phyloP scores from a whole-genome alignment of 64 coral and sea anemone genomes.

The Pocillopora damicornis region DNA sequence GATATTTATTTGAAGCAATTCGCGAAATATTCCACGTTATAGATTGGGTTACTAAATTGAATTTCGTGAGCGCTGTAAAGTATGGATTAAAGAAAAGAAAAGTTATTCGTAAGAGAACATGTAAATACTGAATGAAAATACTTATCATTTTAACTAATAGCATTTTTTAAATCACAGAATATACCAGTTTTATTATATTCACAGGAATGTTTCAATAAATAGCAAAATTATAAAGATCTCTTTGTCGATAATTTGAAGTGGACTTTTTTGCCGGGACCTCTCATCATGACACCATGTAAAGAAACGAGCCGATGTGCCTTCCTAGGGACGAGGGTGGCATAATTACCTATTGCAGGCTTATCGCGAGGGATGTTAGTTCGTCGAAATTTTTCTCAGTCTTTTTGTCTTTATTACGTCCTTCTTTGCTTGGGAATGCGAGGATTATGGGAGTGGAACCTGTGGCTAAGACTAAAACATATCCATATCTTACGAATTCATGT shows the following conservation, averaged over 20 bases:
- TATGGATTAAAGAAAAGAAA: background rate
- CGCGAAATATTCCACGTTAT: background rate
- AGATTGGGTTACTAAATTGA: background rate
- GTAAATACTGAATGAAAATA: constrained; percentile 8
- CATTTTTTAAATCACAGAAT: background rate
- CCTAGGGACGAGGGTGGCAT: too few relatives aligned
- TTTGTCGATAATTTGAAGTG: background rate
- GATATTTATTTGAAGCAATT: too few relatives aligned
- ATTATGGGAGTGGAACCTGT: background rate
- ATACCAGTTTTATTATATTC: background rate
- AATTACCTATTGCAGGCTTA: too few relatives aligned
- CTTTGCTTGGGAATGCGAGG: too few relatives aligned
- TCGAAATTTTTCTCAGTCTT: too few relatives aligned
- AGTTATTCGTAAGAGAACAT: background rate
- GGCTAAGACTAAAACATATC: background rate
- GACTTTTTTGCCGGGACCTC: background rate
- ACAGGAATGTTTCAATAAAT: constrained; percentile 19
- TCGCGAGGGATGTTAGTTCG: too few relatives aligned
- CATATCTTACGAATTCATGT: too few relatives aligned
- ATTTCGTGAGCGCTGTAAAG: background rate
- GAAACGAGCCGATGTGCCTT: too few relatives aligned
- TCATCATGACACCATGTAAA: too few relatives aligned
- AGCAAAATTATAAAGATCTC: background rate
- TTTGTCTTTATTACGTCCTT: too few relatives aligned
- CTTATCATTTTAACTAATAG: background rate